Base-by-base conservation (phyloP, 2,888 invertebrate genomes). In the Volucella inflata region DNA sequence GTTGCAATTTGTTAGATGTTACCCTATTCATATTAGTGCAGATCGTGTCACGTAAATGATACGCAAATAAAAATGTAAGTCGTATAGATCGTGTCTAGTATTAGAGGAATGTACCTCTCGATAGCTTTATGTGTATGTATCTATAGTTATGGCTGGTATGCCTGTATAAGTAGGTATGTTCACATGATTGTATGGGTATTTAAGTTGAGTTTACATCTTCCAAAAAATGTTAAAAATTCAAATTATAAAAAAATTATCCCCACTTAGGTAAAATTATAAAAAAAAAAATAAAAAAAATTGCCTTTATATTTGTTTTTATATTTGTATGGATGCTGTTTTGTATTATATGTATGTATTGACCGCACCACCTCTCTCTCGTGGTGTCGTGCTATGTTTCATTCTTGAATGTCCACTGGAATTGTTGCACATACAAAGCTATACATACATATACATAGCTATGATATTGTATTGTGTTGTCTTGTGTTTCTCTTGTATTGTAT, bases 31-130 rank as follows among this genome's bases (percentile, higher is more conserved):
- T 14, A 30, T 38, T 36, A 77, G 67, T 79, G 62, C 64, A 82
- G 76, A 71, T 71, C 81, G 77, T 71, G 71, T 51, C 64, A 84
- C 74, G 74, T 74, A 84, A 79, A 79, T 84, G 79, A 84, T 79
- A 79, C 74, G 79, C 75, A 84, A 84, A 84, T 74, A 74, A 78
- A 82, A 82, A 82, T 44, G 81, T 77, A 70, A 68, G 68, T 78
- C 83, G 78, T 74, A 70, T 46, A 74, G 78, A 57, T 72, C 72
- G 68, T 57, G 59, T 67, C 46, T 59, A 76, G 75, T 74, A 60
- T 71, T 60, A 60, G 50, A 44, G 76, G 30, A 44, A 42, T 40
- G 16, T 36, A 8, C 14, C 21, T n/a, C 30, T 12, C 4, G 16
- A 17, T 74, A 30, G n/a, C 57, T 53, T 21, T 46, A 9, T 57